Base-by-base conservation (phyloP, 1,140 invertebrate species). In the Ceratina calcarata region DNA sequence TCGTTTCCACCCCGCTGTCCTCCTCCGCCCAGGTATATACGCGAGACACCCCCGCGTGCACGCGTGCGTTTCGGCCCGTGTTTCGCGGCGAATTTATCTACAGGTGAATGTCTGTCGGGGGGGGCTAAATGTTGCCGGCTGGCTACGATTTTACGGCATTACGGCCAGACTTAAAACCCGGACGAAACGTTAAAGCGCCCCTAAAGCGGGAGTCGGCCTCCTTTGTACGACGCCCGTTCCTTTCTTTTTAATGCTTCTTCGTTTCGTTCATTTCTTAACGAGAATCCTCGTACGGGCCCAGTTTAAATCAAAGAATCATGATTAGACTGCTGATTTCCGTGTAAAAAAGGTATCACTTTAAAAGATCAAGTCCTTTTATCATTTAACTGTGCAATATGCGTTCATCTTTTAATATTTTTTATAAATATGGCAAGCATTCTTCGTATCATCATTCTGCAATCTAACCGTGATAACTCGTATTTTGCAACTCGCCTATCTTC, bases 141-240 rank as follows among this genome's bases (percentile, higher is more conserved):
- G 67, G 18, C 67, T 77, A 3, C 67, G 67, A 77, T 77, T 77
- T 77, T 70, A 7, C 75, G 45, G 15, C 12, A 45, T 70, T n/a
- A 22, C 75, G 57, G 61, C 57, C 75, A 70, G 65, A 37, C 75
- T 70, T 51, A 77, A 77, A 77, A 49, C 55, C 62, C 24, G 4
- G 15, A 16, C 69, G 69, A 37, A 65, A 72, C 70, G 69, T 58
- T 58, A 27, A 58, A 73, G 37, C 60, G 69, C 13, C 60, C 70
- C 22, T 78, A 60, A 6, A 73, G 53, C 70, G 37, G 10, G 60
- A 58, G 69, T 16, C 57, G 20, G 20, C 10, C 45, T 8, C 15
- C 67, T 77, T 77, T 70, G 67, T 70, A 53, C 45, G 8, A 18
- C 37, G 32, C 66, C 15, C 75, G 13, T 57, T 20, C 37, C 32